Evolutionary conservation across 2,888 invertebrate species (phyloP), one percentile per base, ranked within the genome.

Genomic region (Brachypalpus laphriformis): DNA sequence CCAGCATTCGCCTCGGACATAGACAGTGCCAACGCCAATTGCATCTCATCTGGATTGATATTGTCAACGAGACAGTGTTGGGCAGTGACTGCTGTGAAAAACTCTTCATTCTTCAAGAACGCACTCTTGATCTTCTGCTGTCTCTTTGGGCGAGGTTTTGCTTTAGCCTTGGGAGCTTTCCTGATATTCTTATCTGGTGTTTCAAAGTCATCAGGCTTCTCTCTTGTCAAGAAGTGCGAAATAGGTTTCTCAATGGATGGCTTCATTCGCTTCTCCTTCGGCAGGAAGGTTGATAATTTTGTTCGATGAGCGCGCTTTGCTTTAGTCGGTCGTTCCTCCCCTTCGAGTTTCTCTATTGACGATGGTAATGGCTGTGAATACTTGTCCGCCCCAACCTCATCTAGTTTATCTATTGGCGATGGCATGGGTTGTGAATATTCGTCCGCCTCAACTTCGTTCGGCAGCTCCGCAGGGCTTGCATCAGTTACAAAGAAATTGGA

Each of bases 21-120:
- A 2, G 95, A 95, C 76, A 95, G 89, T 11, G 95, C 95, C 87
- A 95, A 92, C 49, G 95, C 95, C 90, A 95, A 88, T 89, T 95
- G 94, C 82, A 95, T 91, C 87, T 95, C 94, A 88, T 95, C 94
- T 0, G 94, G 92, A 91, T 95, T 94, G 54, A 94, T 91, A 89
- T 95, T 94, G 65, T 92, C 92, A 0, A 88, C 89, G 4, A 90
- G 70, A 63, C 91, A 91, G 74, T 92, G 92, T 65, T 92, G 90
- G 0, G 90, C 90, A 2, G 91, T 89, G 0, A 91, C 89, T 65
- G 91, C 90, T 0, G 90, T 87, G 65, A 92, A 91, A 2, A 91
- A 83, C 70, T 91, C 89, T 74, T 92, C 92, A 65, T 90, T 90
- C 37, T 90, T 89, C 11, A 90, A 71, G 47, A 92, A 90, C 1